Base-by-base conservation (phyloP, 2,888 invertebrate genomes). In the Pocota personata region DNA sequence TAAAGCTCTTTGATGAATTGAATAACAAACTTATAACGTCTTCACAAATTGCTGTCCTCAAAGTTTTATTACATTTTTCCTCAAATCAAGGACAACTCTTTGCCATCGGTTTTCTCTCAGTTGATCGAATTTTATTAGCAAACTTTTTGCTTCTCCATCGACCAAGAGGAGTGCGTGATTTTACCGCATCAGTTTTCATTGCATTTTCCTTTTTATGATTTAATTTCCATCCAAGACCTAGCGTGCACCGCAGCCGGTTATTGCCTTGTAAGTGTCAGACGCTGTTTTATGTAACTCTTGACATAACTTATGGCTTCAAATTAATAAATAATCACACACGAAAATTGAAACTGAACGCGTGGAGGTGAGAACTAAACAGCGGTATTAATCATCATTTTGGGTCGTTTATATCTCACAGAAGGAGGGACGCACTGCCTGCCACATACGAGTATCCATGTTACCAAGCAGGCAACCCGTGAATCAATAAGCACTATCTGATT, bases 301-400 rank as follows among this genome's bases (percentile, higher is more conserved):
- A 72, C 62, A 73, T 73, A 60, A 67, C 57, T 50, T 52, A 60
- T 64, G 48, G 37, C 48, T 30, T 64, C 14, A 48, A 64, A 71
- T 71, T 62, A 78, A 78, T 78, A 71, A 78, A 78, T 78, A 71
- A 62, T 35, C 62, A 52, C 62, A 52, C 46, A 60, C 52, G 62
- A 78, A 71, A 55, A 27, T 24, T 40, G 40, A 77, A 52, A 67
- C 69, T 62, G 35, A 78, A 71, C 62, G 57, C 55, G 37, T 37
- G 16, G 27, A 79, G 71, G 78, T 71, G 78, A 62, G 62, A 62
- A 71, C 48, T 71, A 72, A 79, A 64, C 48, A 66, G 58, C 64
- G 58, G 27, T 43, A 79, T 79, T 79, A 71, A 78, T 78, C 78
- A 78, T 78, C 60, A 52, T 78, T 71, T 71, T 32, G 35, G 57